phyloP scores from a whole-genome alignment of 2,797 vertebrate species.

The Helarctos malayanus region DNA sequence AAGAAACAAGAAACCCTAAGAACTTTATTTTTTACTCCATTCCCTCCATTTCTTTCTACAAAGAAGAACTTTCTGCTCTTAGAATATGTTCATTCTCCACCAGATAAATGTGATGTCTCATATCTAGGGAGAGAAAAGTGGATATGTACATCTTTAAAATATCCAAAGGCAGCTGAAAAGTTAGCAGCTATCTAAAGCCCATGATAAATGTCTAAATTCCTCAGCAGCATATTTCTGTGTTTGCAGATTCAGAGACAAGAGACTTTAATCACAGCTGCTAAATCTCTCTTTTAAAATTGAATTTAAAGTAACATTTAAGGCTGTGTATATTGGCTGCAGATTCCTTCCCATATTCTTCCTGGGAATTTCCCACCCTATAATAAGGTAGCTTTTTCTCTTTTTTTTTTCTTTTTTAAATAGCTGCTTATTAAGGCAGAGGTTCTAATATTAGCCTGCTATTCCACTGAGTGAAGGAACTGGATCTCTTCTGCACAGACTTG shows the following conservation, averaged over 20 bases:
- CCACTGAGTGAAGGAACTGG: constrained; percentile 68
- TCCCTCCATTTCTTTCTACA: not conserved
- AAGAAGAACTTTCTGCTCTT: not conserved
- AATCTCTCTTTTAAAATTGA: constrained; percentile 72
- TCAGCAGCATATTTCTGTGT: constrained; percentile 68
- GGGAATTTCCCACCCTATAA: constrained; percentile 73
- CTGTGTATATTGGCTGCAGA: constrained; percentile 74
- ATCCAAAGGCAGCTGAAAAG: constrained; percentile 62
- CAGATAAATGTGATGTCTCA: not conserved
- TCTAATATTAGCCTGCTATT: constrained; percentile 76
- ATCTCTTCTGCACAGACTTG: constrained; percentile 53
- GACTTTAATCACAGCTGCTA: constrained; percentile 76
- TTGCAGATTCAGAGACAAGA: constrained; percentile 75
- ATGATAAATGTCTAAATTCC: constrained; percentile 69
- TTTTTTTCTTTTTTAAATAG: constrained; percentile 57
- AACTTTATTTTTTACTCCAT: constrained; percentile 11
- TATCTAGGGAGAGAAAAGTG: constrained; percentile 47
- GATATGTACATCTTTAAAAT: constrained; percentile 46
- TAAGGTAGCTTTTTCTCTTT: not conserved
- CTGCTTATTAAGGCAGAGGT: constrained; percentile 62
- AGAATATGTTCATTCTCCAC: constrained; percentile 2
- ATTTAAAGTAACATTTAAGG: constrained; percentile 77
- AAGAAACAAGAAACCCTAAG: not conserved
- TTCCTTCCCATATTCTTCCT: constrained; percentile 73
- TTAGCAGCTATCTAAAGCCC: constrained; percentile 64